These are phyloP conservation scores for Lasioglossum pauxillum DNA, from an alignment of 2,888 invertebrate genomes.

Conservation along the genomic window DNA sequence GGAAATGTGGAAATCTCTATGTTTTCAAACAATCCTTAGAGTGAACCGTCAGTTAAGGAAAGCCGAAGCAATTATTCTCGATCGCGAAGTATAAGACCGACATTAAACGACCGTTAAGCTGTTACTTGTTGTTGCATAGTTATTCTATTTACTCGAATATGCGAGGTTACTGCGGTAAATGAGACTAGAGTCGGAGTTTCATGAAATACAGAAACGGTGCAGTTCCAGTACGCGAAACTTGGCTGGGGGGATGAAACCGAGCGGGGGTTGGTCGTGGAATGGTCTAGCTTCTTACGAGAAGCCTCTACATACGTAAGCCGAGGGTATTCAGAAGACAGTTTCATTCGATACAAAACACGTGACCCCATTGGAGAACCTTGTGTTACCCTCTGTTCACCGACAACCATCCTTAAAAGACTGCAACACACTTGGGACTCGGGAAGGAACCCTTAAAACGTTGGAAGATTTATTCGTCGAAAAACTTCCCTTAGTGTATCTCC, in stretches of 20 bases:
- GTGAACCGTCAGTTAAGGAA: too few species aligned
- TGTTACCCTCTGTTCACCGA: constrained; percentile 4
- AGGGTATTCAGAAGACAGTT: constrained; percentile 32
- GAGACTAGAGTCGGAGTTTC: background rate
- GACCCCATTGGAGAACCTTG: constrained; percentile 19
- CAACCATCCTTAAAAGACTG: constrained; percentile 13
- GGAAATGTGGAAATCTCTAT: too few species aligned
- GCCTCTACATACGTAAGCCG: background rate
- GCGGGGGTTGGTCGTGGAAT: background rate
- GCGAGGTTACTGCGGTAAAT: background rate
- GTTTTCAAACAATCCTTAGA: too few species aligned
- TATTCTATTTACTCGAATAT: background rate
- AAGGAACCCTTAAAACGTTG: background rate
- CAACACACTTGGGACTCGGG: constrained; percentile 1
- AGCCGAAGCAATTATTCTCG: background rate
- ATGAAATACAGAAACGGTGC: background rate
- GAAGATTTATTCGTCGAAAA: constrained; percentile 6
- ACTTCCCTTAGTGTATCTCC: background rate
- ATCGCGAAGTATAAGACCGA: background rate
- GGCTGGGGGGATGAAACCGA: background rate
- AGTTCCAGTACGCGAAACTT: background rate
- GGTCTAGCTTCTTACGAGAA: constrained; percentile 3
- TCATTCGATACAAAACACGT: constrained; percentile 30
- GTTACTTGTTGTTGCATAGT: background rate
- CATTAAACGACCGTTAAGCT: background rate